Base-by-base conservation (phyloP, 2,888 invertebrate species). In the Helleia helle region DNA sequence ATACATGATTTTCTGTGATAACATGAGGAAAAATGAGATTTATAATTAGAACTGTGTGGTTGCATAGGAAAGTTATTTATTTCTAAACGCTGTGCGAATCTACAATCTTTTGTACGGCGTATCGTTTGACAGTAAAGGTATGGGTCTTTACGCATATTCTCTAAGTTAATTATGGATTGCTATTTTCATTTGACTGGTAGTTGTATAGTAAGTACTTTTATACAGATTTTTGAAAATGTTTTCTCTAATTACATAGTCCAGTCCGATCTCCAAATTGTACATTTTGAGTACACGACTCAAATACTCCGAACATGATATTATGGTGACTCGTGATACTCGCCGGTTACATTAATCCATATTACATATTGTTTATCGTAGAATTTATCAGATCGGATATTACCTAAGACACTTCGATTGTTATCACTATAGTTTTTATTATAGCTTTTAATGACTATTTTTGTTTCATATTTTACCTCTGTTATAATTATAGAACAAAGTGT, bases 1-100 rank as follows among this genome's bases (percentile, higher is more conserved):
- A 86, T 86, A 86, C 80, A 86, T 86, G 70, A 83, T 86, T 86
- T 86, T 86, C 86, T 86, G 86, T 86, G 86, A 86, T 86, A 86
- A 85, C 81, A 84, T 79, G 76, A 59, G 68, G 62, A 70, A 75
- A 75, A 74, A 74, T 76, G 73, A 71, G 67, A 69, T 66, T 71
- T 72, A 76, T 72, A 68, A 79, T 75, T 83, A 83, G 76, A 75
- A 76, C 75, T 74, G 84, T 76, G 83, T 84, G 85, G 77, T 74
- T 85, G 85, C 83, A 73, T 76, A 75, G 70, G 66, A 59, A 71
- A 70, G 71, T 70, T 69, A 66, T 74, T 80, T 62, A 71, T 74
- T 80, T 77, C 62, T 63, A 62, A 60, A 58, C 62, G 66, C 63
- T 66, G 66, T 68, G 62, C 56, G 51, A 54, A 41, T 47, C 39